A percentile compares a stretch with the other conserved stretches of the same genome.
Evolutionary conservation across 2,888 invertebrate genomes (phyloP).

Genomic region (Capitulum mitella): DNA sequence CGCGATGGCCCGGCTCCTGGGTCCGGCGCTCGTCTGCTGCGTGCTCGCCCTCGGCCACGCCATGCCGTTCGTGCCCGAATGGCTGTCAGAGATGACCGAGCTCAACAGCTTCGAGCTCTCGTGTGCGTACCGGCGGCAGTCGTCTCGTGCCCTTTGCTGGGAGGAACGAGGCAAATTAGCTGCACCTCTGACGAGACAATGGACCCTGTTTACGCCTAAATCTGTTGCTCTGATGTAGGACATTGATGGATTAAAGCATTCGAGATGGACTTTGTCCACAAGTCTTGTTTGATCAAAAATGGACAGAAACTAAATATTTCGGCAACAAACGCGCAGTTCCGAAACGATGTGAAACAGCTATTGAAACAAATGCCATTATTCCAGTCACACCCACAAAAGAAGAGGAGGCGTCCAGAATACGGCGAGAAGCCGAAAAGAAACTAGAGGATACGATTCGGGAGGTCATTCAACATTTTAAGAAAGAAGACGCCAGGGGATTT

Average conservation of each 20-base stretch:
- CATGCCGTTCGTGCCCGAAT: constrained; percentile 22
- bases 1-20: neutral
- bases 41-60: neutral
- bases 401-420: constrained; percentile 7
- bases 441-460: neutral
- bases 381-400: constrained; percentile 17
- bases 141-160: no score
- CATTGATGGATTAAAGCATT: no score
- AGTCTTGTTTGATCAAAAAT: no score
- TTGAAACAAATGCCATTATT: no score
- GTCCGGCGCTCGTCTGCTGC: neutral
- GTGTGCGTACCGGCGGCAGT: neutral
- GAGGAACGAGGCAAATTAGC: no score
- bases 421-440: neutral
- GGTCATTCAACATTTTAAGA: neutral
- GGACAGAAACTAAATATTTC: no score
- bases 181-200: no score
- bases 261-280: no score
- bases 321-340: no score
- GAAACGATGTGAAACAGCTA: no score
- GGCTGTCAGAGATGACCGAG: neutral
- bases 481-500: neutral
- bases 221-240: no score
- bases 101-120: constrained; percentile 24
- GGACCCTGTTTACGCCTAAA: no score